Base-by-base conservation (phyloP, 2,113 vertebrate species). In the Tylochromis polylepis region DNA sequence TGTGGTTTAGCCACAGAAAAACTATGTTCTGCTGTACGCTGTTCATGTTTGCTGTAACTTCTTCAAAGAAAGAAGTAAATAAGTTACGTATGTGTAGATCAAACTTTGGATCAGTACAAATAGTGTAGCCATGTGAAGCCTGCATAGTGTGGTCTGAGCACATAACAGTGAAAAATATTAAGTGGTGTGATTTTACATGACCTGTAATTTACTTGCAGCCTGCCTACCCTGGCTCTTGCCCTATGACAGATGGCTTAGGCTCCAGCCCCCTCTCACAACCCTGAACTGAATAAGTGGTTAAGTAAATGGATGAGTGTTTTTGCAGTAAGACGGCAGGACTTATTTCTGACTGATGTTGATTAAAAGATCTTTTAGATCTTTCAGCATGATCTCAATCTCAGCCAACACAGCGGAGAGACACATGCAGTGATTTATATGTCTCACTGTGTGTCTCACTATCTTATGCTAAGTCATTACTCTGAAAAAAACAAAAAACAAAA, bases 401-500 rank as follows among this genome's bases (percentile, higher is more conserved):
- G 75, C 77, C 11, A 81, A 62, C 75, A 27, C 83, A 60, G 51
- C 70, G 79, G 20, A 34, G 38, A 85, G 88, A 88, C 77, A 38
- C 80, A 41, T 46, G 80, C 60, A 36, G 77, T 38, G 58, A 85
- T 84, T 88, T 91, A 78, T 80, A 83, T 67, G 55, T 46, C 56
- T 81, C 31, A 4, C 60, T 58, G 58, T 87, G 56, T 84, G 85
- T 85, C n/a, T n/a, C n/a, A n/a, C n/a, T 81, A 83, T 87, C 55
- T 77, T 85, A 72, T 82, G 65, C 77, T 46, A 84, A 81, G 75
- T 91, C 85, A 90, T 84, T 86, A 89, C 79, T 75, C 79, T 75
- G 8, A 31, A 29, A 38, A 11, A 29, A 85, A 81, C 2, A 24
- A 84, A 60, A 57, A 82, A 57, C 4, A 3, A 0, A 36, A 62